Evolutionary conservation across 2,797 vertebrate species (phyloP).

Genomic region (Sandelia bainsii): DNA sequence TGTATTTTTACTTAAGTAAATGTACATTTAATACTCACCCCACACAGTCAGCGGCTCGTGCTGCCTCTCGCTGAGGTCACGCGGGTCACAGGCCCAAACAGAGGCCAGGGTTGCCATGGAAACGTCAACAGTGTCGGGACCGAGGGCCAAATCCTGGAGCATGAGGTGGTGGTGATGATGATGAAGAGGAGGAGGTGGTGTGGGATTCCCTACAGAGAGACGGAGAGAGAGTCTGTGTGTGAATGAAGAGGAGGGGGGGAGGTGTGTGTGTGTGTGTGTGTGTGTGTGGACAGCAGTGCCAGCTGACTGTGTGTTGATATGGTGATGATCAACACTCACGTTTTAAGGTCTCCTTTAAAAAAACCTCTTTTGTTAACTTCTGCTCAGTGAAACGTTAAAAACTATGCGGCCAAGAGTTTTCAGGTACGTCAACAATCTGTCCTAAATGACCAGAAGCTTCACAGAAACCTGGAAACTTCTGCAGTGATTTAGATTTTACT

Average conservation of each 20-base stretch:
- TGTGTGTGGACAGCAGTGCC: constrained; percentile 32
- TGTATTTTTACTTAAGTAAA: no score
- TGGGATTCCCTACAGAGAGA: constrained; percentile 42
- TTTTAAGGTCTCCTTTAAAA: background rate
- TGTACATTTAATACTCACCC: constrained; percentile 67
- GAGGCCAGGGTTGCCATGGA: constrained; percentile 91
- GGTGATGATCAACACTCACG: constrained; percentile 63
- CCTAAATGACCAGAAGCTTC: no score
- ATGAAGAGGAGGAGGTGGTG: constrained; percentile 6
- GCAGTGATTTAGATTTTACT: no score
- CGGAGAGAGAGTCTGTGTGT: constrained; percentile 19
- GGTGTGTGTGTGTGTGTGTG: constrained; percentile 23
- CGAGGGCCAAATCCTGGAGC: constrained; percentile 77
- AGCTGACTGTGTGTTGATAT: constrained; percentile 56
- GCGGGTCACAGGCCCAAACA: constrained; percentile 84
- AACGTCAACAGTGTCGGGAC: constrained; percentile 85
- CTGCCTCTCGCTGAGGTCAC: constrained; percentile 67
- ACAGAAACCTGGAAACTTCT: no score
- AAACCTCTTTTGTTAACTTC: no score
- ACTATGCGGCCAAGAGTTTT: no score
- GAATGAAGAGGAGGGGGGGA: constrained; percentile 10
- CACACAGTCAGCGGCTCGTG: constrained; percentile 55
- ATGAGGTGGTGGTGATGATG: constrained; percentile 62
- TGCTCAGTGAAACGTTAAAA: no score
- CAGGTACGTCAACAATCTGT: no score